phyloP scores from a whole-genome alignment of 2,888 invertebrate genomes.

The Leucophora obtusa region DNA sequence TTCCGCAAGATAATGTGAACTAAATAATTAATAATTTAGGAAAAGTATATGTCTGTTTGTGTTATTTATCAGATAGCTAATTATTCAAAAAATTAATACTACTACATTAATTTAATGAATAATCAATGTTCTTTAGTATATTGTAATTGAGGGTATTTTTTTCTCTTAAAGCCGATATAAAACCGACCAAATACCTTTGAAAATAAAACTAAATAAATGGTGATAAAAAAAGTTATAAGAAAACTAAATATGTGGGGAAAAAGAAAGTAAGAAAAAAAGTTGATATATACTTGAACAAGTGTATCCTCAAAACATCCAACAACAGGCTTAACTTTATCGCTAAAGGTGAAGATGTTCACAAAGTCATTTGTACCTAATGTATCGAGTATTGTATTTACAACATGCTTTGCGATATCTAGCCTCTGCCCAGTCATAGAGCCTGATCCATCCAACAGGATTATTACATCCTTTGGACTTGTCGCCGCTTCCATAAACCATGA shows the following conservation, averaged over 20 bases:
- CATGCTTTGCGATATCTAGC: slow-evolving; percentile 93
- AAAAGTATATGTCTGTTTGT: slow-evolving; percentile 56
- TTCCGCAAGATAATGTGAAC: slow-evolving; percentile 37
- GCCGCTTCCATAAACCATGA: slow-evolving; percentile 99
- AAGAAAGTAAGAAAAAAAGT: slow-evolving; percentile 26
- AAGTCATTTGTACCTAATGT: slow-evolving; percentile 98
- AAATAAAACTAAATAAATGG: slow-evolving; percentile 8
- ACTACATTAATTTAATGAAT: not conserved
- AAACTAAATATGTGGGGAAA: not conserved
- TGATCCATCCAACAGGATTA: slow-evolving; percentile 90
- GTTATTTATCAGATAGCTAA: slow-evolving; percentile 50
- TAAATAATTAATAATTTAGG: slow-evolving; percentile 50
- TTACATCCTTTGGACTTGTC: slow-evolving; percentile 96
- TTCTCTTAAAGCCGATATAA: not conserved
- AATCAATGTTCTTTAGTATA: slow-evolving; percentile 3
- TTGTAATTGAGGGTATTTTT: slow-evolving; percentile 2
- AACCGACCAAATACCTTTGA: not conserved
- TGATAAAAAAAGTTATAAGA: slow-evolving; percentile 20
- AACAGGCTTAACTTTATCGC: slow-evolving; percentile 87
- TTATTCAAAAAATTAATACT: slow-evolving; percentile 25
- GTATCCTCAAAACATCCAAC: slow-evolving; percentile 94
- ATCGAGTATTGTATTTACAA: slow-evolving; percentile 93
- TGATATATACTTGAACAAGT: slow-evolving; percentile 88
- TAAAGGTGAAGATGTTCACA: slow-evolving; percentile 97
- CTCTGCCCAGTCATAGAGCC: slow-evolving; percentile 94